phyloP scores from a whole-genome alignment of 2,888 invertebrate genomes.

The Taenaris catops region DNA sequence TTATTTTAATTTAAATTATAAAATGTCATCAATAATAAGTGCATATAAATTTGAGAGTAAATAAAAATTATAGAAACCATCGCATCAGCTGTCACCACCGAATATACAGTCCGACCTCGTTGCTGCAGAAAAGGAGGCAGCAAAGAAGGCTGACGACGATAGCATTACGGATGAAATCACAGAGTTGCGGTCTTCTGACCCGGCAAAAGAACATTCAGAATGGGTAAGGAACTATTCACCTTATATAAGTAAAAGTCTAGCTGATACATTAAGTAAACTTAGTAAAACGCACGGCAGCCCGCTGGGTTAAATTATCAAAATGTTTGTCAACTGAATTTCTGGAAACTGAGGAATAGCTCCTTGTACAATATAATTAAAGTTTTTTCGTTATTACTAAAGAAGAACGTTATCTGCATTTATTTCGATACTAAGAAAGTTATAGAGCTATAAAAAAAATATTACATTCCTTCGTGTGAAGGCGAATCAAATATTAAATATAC shows the following conservation, averaged over 20 bases:
- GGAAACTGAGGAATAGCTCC: too few relatives aligned
- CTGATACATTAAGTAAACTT: too few relatives aligned
- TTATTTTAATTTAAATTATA: too few relatives aligned
- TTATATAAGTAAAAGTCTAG: neutral
- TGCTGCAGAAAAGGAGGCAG: slow-evolving; percentile 23
- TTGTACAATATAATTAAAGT: too few relatives aligned
- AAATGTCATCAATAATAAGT: too few relatives aligned
- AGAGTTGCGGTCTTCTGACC: slow-evolving; percentile 43
- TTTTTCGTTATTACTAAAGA: too few relatives aligned
- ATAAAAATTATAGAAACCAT: slow-evolving; percentile 5
- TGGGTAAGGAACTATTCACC: slow-evolving; percentile 49
- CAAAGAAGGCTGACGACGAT: slow-evolving; percentile 37
- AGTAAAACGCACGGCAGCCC: slow-evolving; percentile 21
- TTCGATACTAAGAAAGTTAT: too few relatives aligned
- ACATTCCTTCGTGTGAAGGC: too few relatives aligned
- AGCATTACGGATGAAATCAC: slow-evolving; percentile 52
- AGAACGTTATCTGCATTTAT: too few relatives aligned
- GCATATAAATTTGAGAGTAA: too few relatives aligned
- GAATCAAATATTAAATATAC: too few relatives aligned
- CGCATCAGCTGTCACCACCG: slow-evolving; percentile 40
- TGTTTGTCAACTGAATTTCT: neutral
- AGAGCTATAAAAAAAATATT: too few relatives aligned
- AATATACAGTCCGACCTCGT: slow-evolving; percentile 27
- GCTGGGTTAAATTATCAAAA: slow-evolving; percentile 3
- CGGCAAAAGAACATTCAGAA: slow-evolving; percentile 39